Evolutionary conservation across 2,113 vertebrate species (phyloP).

Genomic region (Odontophorus gujanensis): DNA sequence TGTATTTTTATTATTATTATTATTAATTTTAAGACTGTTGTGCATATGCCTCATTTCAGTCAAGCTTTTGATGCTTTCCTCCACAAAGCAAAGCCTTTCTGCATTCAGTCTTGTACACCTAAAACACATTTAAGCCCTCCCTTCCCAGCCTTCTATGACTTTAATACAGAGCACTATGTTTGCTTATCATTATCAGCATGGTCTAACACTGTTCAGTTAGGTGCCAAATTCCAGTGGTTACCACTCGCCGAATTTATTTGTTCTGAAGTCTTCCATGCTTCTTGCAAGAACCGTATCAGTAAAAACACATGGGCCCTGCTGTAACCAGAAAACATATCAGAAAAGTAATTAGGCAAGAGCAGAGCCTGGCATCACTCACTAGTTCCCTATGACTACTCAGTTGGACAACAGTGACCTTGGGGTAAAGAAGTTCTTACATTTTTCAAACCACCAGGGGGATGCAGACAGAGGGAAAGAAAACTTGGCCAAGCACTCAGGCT

Average conservation of each 20-base stretch:
- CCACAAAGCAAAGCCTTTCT: neutral
- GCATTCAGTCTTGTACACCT: accelerated
- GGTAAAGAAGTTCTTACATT: neutral
- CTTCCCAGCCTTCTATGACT: neutral
- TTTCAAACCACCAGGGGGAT: neutral
- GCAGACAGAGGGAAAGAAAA: neutral
- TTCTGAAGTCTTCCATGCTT: neutral
- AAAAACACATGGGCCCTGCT: neutral
- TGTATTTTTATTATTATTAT: neutral
- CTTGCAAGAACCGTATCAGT: neutral
- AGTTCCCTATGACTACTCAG: neutral
- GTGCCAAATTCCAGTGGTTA: neutral
- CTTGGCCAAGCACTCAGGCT: neutral
- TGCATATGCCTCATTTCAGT: neutral
- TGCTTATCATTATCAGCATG: neutral
- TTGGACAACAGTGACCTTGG: accelerated
- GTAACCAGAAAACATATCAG: neutral
- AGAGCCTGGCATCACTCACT: neutral
- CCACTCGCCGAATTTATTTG: neutral
- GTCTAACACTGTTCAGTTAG: neutral
- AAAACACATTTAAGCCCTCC: neutral
- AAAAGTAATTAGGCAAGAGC: accelerated
- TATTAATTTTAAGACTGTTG: neutral
- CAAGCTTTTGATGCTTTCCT: neutral
- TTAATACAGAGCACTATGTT: neutral